Conservation (phyloP, 2,113 vertebrate genomes). For the Odontesthes bonariensis region DNA sequence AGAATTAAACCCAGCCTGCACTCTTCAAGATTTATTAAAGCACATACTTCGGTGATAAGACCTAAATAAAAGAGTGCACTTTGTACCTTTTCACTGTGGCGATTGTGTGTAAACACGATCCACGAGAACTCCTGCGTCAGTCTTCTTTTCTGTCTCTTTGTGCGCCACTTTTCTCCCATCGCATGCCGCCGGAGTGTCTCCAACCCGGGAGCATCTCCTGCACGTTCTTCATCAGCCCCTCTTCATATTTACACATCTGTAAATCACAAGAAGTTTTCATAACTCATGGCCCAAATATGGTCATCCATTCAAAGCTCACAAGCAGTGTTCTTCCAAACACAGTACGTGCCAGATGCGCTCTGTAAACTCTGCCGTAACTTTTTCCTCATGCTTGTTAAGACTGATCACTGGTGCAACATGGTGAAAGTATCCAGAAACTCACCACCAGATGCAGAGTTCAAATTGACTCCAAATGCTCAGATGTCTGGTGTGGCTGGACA, state of each 20-base stretch:
- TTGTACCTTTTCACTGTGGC: neutral
- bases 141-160: neutral
- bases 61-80: too few species aligned
- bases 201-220: neutral
- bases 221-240: conserved; percentile 47
- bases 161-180: neutral
- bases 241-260: conserved; percentile 71
- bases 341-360: conserved; percentile 2
- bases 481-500: neutral
- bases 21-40: too few species aligned
- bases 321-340: conserved; percentile 27
- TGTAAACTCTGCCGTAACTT: conserved; percentile 33
- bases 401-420: neutral
- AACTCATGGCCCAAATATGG: conserved; percentile 73
- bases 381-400: neutral
- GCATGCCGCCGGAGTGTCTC: neutral
- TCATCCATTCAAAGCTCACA: conserved; percentile 1
- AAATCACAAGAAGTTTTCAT: conserved; percentile 49
- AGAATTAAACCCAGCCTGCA: too few species aligned
- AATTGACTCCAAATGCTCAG: neutral
- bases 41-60: too few species aligned
- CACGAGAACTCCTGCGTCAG: neutral
- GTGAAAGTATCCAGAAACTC: conserved; percentile 17
- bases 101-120: neutral
- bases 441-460: neutral